A percentile compares a stretch with the other conserved stretches of the same genome.
These are phyloP conservation scores for Dryococelus australis DNA, from an alignment of 2,888 invertebrate genomes.

Conservation along the genomic window DNA sequence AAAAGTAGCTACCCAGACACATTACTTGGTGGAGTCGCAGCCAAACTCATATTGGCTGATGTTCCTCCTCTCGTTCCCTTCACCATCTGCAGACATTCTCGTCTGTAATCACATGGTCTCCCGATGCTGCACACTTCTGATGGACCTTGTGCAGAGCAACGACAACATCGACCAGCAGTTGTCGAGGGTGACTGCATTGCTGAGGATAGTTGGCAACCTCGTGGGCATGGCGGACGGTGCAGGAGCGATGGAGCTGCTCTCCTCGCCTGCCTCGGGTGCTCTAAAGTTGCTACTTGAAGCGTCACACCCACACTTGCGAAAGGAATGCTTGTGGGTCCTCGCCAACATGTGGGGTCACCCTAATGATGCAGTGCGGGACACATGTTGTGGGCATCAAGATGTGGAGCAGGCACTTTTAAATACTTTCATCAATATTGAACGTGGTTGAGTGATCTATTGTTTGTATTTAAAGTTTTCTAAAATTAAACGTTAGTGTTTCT, in stretches of 20 bases:
- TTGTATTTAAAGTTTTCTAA: no score
- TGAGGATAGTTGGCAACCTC: conserved; percentile 5
- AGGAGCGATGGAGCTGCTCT: not conserved
- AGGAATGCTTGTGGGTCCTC: not conserved
- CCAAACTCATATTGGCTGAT: not conserved
- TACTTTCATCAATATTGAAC: no score
- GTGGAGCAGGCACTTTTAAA: no score
- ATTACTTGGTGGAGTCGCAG: not conserved
- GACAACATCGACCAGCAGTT: not conserved
- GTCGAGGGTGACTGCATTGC: not conserved
- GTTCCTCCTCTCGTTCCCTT: not conserved
- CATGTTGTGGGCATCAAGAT: not conserved
- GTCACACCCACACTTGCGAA: not conserved
- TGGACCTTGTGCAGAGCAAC: not conserved
- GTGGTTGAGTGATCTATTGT: no score
- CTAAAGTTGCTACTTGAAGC: not conserved
- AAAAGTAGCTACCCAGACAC: not conserved
- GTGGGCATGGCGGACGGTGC: not conserved
- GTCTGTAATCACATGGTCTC: not conserved
- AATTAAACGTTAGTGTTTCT: no score
- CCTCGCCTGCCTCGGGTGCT: not conserved
- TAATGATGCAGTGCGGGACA: not conserved
- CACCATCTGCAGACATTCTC: not conserved
- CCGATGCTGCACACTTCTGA: not conserved
- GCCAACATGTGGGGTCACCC: not conserved